Conservation (phyloP, 1,140 invertebrate genomes). For the Ceratina japonica region DNA sequence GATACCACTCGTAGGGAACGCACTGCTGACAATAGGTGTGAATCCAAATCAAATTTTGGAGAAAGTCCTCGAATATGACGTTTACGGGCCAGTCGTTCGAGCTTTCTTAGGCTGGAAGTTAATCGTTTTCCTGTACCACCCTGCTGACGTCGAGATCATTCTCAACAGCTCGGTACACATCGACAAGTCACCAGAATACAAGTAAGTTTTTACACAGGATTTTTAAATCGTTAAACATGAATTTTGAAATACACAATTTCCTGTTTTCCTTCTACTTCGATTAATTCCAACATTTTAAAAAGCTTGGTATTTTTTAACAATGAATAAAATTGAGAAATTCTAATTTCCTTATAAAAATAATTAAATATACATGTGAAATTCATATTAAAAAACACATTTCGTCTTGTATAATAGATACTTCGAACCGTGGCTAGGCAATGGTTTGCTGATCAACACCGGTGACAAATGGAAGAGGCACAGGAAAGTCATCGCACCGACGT, state of each 20-base stretch:
- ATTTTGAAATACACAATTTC: too few relatives aligned
- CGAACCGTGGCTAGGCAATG: constrained; percentile 94
- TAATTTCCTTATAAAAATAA: not conserved
- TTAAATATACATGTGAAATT: constrained; percentile 7
- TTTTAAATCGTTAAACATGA: too few relatives aligned
- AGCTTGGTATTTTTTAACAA: too few relatives aligned
- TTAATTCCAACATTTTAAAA: too few relatives aligned
- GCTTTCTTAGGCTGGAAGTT: constrained; percentile 84
- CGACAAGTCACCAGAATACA: constrained; percentile 86
- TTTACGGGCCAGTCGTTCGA: constrained; percentile 81
- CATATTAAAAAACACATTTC: not conserved
- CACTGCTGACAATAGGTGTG: constrained; percentile 78
- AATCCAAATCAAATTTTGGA: constrained; percentile 80
- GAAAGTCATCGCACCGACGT: constrained; percentile 95
- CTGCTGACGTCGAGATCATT: constrained; percentile 86
- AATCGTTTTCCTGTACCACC: constrained; percentile 83
- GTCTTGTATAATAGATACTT: constrained; percentile 82
- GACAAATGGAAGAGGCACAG: constrained; percentile 91
- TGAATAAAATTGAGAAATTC: too few relatives aligned
- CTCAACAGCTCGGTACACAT: constrained; percentile 87
- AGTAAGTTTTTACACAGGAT: constrained; percentile 53
- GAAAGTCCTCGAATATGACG: constrained; percentile 74
- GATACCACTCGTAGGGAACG: constrained; percentile 83
- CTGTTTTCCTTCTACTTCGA: too few relatives aligned
- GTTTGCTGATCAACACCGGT: constrained; percentile 89